These are phyloP conservation scores for Pseudorhombus dupliciocellatus DNA, from an alignment of 2,113 vertebrate species.

Conservation along the genomic window DNA sequence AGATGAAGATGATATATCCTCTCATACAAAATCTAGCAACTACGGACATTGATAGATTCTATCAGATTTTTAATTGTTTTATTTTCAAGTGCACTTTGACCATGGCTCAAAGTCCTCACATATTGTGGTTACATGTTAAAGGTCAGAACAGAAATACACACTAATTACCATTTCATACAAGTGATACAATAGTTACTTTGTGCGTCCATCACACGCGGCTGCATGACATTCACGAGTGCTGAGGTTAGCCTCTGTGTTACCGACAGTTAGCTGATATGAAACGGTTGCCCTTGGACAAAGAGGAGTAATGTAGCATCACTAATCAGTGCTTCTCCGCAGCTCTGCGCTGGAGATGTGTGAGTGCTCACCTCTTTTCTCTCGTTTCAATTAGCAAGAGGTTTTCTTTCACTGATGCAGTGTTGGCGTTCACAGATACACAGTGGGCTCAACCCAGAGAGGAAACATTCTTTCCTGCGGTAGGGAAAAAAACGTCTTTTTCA, in stretches of 20 bases:
- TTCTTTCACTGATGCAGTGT: slow-evolving; percentile 44
- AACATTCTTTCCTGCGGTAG: slow-evolving; percentile 17
- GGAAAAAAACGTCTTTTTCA: neutral
- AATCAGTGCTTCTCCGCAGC: slow-evolving; percentile 73
- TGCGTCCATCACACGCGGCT: slow-evolving; percentile 58
- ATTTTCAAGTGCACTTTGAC: neutral
- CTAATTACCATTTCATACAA: slow-evolving; percentile 54
- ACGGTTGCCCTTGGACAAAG: slow-evolving; percentile 76
- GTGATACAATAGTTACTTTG: slow-evolving; percentile 34
- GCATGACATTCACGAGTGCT: slow-evolving; percentile 52
- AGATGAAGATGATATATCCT: slow-evolving; percentile 44
- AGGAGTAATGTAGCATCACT: slow-evolving; percentile 75
- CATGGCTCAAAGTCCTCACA: slow-evolving; percentile 29
- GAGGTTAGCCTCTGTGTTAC: slow-evolving; percentile 47
- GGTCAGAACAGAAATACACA: slow-evolving; percentile 30
- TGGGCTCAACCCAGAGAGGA: slow-evolving; percentile 38
- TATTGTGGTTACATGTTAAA: slow-evolving; percentile 44
- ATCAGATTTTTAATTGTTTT: neutral
- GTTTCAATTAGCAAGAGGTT: slow-evolving; percentile 71
- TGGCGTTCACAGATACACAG: slow-evolving; percentile 42
- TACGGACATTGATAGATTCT: slow-evolving; percentile 33
- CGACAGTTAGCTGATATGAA: slow-evolving; percentile 72
- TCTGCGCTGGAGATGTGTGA: slow-evolving; percentile 63
- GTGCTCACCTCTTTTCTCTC: slow-evolving; percentile 58
- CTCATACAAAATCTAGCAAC: slow-evolving; percentile 38